Conservation (phyloP, 2,797 vertebrate genomes). For the Mormyrops attenuatus region DNA sequence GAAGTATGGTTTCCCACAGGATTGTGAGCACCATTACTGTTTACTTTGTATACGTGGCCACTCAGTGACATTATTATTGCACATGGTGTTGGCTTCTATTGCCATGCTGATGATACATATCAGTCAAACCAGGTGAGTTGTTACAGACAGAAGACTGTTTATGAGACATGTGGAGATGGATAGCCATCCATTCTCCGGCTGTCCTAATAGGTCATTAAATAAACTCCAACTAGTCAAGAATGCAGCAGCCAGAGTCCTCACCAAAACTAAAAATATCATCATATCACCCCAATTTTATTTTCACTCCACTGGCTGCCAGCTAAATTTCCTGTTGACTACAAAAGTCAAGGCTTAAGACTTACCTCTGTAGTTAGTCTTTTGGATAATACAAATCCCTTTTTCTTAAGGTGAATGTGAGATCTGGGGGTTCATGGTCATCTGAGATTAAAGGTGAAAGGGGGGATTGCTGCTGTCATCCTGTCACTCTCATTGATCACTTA, state of each 20-base stretch:
- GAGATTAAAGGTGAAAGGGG: not conserved
- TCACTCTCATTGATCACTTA: too few relatives aligned
- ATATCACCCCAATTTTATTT: not conserved
- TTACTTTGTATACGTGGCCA: not conserved
- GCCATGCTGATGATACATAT: not conserved
- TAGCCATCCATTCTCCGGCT: not conserved
- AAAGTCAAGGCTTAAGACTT: not conserved
- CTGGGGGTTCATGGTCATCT: not conserved
- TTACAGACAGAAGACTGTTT: not conserved
- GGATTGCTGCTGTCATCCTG: not conserved
- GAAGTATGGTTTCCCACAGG: not conserved
- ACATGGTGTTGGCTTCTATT: not conserved
- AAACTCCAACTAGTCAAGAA: too few relatives aligned
- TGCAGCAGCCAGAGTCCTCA: too few relatives aligned
- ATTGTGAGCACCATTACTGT: not conserved
- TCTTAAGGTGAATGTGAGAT: too few relatives aligned
- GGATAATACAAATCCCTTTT: too few relatives aligned
- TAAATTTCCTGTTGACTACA: not conserved
- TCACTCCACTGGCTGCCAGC: too few relatives aligned
- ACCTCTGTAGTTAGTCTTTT: too few relatives aligned
- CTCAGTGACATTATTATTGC: not conserved
- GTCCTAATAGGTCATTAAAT: too few relatives aligned
- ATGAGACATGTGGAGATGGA: not conserved
- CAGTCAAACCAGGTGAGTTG: not conserved
- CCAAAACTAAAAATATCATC: not conserved